Evolutionary conservation across 2,888 invertebrate genomes (phyloP), one percentile per base, ranked within the genome.

Genomic region (Ophion obscuratus): DNA sequence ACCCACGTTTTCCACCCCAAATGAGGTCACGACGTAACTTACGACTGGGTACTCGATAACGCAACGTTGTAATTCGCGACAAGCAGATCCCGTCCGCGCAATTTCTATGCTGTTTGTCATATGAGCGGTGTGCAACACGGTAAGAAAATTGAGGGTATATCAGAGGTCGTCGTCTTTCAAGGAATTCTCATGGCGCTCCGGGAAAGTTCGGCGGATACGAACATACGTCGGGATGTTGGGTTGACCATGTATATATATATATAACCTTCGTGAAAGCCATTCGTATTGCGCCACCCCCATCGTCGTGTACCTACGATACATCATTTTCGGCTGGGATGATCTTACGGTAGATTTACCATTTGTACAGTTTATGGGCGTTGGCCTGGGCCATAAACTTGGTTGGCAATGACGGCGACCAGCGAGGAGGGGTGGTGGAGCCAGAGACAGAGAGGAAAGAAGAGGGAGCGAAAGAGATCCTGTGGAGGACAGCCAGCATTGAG

Each of bases 301-400:
- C 80, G 88, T 86, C 83, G 83, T 87, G 92, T 90, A 53, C 53
- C 91, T 91, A 92, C 93, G 92, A 94, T 94, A 94, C 93, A 94
- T 94, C 94, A 94, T 94, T 94, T 94, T 94, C 94, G 94, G 94
- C 92, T 94, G 94, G 94, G 92, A 93, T 94, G 93, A 92, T 93
- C 93, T 94, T 92, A 93, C 94, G 93, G 91, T 94, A 94, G 94
- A 94, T 94, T 94, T 94, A 94, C 93, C 94, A 94, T 94, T 93
- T 92, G 93, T 91, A 93, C 92, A 93, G 94, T 94, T 94, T 94
- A 94, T 93, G 94, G 93, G 90, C 93, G 93, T 91, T 92, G 93
- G 93, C 93, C 93, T 93, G 92, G 91, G 92, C 93, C 92, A 94
- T 94, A 94, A 94, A 94, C 94, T 94, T 94, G 92, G 89, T 93